Conservation (phyloP, 2,888 invertebrate species). For the Cheiracanthium punctorium region DNA sequence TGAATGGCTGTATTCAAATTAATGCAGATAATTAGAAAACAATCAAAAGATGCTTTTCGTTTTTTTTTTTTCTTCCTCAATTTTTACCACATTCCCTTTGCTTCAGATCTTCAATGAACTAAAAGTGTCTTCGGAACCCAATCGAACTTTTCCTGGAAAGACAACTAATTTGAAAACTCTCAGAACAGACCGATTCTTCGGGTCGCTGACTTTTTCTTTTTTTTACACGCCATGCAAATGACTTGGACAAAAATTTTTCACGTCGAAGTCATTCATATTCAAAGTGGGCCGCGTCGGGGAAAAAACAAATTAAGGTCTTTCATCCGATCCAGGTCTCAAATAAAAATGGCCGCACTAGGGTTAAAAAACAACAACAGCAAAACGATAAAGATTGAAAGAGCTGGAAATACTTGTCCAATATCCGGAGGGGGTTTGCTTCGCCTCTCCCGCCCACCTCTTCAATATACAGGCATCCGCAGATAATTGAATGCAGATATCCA, state of each 20-base stretch:
- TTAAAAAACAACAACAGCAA: not conserved
- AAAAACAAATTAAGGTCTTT: not conserved
- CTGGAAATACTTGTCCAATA: not conserved
- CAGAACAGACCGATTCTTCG: not conserved
- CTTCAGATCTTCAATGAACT: not conserved
- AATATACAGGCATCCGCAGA: slow-evolving; percentile 27
- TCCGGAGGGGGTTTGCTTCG: not conserved
- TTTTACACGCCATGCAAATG: not conserved
- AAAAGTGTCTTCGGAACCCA: not conserved
- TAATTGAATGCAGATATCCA: slow-evolving; percentile 67
- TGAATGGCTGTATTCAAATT: no score
- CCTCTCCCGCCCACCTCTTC: not conserved
- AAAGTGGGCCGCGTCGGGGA: not conserved
- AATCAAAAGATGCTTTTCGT: no score
- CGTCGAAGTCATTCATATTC: not conserved
- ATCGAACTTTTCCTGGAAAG: not conserved
- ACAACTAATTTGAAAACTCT: not conserved
- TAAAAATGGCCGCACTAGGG: not conserved
- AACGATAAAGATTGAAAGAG: not conserved
- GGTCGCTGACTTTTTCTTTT: not conserved
- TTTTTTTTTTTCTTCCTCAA: no score
- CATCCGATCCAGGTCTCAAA: not conserved
- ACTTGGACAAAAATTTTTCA: not conserved
- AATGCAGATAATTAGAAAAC: no score
- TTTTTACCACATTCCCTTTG: not conserved